Evolutionary conservation across 1,140 invertebrate species (phyloP), one percentile per base, ranked within the genome.

Genomic region (Ceratina calcarata): DNA sequence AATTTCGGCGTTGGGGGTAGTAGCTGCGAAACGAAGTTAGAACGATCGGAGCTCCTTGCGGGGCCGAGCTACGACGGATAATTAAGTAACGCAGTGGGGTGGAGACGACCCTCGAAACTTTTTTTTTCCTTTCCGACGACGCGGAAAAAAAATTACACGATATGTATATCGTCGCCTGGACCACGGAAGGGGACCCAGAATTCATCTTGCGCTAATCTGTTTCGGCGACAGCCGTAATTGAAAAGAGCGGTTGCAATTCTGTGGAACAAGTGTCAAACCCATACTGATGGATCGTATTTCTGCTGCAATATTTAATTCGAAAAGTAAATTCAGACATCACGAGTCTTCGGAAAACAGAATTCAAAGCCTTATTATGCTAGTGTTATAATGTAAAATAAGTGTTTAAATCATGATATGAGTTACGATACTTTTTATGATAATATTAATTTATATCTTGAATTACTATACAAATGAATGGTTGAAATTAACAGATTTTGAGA

Each of bases 61-160:
- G 60, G 68, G 45, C 80, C 22, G 70, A 84, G 55, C 60, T 82
- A 84, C 86, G 66, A 88, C 83, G 90, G 89, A 91, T 91, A 91
- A 91, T 91, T 91, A 91, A 91, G 90, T 90, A 88, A 86, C 84
- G 86, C 82, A 80, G 83, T 79, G 87, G 89, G 89, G 88, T 86
- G 86, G 76, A 57, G 68, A 71, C 76, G 49, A 45, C 61, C 70
- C 74, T 22, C 20, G 51, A 66, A 61, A 51, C 18, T 69, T 61
- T 80, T 72, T 65, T 57, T 22, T 24, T 51, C 58, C 2, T 27
- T 6, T 68, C 32, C 60, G 62, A 76, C 79, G 87, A 88, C 82
- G 82, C 60, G 81, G 67, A 53, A 89, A 90, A 91, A 91, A 90
- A 90, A 89, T 92, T 91, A 89, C 90, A 81, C 85, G 86, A 90